Evolutionary conservation across 2,113 vertebrate species (phyloP).

Genomic region (Isichthys henryi): DNA sequence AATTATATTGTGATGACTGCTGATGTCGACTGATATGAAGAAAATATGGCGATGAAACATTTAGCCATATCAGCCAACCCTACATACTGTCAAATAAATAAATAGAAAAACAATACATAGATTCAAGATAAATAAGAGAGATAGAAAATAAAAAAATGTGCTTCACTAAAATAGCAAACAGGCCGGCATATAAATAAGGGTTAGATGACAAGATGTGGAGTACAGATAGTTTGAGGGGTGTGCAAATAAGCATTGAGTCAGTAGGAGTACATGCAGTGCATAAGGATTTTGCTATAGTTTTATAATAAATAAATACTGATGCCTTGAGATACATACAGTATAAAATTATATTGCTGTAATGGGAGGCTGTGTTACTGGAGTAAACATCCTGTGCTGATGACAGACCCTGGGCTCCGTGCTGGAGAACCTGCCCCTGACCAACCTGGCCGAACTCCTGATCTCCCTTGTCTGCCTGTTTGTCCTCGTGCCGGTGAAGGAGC

Average conservation of each 20-base stretch:
- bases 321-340: not conserved
- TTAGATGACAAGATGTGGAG: not conserved
- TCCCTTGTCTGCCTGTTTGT: slow-evolving; percentile 72
- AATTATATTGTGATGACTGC: not conserved
- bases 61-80: not conserved
- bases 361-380: not conserved
- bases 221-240: not conserved
- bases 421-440: slow-evolving; percentile 68
- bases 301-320: not conserved
- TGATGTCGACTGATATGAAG: not conserved
- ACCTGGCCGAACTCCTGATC: slow-evolving; percentile 72
- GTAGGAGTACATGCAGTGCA: not conserved
- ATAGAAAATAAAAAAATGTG: not conserved
- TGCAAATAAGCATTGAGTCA: not conserved
- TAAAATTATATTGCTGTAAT: not conserved
- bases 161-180: not conserved
- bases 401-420: slow-evolving; percentile 78
- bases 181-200: not conserved
- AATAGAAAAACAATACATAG: not conserved
- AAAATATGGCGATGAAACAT: not conserved
- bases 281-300: not conserved
- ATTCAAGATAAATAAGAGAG: not conserved
- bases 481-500: slow-evolving; percentile 77
- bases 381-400: slow-evolving; percentile 13
- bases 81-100: not conserved